Evolutionary conservation across 2,797 vertebrate species (phyloP).

Genomic region (Sebastes diploproa): DNA sequence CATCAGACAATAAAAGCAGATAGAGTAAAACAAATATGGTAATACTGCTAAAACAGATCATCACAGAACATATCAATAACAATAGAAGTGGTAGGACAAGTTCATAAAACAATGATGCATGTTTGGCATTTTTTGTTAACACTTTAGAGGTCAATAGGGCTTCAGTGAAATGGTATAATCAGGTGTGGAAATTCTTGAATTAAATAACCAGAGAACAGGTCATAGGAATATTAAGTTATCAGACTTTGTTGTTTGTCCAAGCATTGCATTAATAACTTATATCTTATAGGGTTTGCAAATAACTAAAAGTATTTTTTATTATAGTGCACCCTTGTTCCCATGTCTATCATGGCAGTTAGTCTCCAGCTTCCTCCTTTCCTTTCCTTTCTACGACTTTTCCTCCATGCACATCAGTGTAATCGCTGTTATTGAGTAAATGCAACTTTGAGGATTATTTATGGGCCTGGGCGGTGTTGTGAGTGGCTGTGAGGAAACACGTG

Average conservation of each 20-base stretch:
- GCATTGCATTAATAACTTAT: neutral
- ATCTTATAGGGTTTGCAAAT: neutral
- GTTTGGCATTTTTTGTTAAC: neutral
- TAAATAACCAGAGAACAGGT: neutral
- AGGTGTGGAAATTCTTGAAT: neutral
- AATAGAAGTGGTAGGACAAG: no score
- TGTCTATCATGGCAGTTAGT: neutral
- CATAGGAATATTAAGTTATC: neutral
- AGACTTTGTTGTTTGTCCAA: neutral
- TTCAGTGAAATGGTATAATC: neutral
- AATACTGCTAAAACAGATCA: no score
- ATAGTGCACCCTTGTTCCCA: neutral
- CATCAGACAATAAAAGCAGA: no score
- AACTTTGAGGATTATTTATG: conserved; percentile 99
- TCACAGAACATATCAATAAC: no score
- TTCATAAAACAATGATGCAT: no score
- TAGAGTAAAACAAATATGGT: no score
- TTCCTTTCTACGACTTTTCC: conserved; percentile 54
- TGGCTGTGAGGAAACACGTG: conserved; percentile 98
- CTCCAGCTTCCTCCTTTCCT: conserved; percentile 24
- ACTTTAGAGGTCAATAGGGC: conserved; percentile 7
- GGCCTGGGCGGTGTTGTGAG: conserved; percentile 91
- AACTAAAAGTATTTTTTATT: neutral
- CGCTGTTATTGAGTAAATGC: conserved; percentile 88
- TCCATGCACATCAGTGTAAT: conserved; percentile 78